Evolutionary conservation across 1,140 invertebrate species (phyloP), one percentile per base, ranked within the genome.

Genomic region (Ericerus pela): DNA sequence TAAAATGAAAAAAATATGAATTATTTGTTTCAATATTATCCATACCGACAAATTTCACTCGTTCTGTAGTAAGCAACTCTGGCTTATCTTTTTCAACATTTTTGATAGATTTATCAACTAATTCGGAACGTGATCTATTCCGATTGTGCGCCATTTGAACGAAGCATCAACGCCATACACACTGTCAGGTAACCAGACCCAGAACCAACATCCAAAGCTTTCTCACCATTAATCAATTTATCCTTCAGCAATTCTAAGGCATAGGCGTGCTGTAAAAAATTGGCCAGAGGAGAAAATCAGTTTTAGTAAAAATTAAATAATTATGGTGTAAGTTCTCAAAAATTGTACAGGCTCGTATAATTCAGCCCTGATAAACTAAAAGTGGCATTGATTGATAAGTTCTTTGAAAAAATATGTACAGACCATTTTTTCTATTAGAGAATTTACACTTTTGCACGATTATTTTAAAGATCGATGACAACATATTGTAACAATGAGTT

Each of bases 121-220:
- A 73, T 67, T 92, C 81, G 28, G 75, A 63, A 96, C 92, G 70
- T 96, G 93, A 68, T 97, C 94, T 60, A 97, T 88, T n/a, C 94
- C 93, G 60, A 96, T 74, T 11, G 78, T 65, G 75, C 68, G 31
- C 92, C 92, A 58, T 72, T 77, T 51, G 79, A 70, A 33, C 85
- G 85, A 54, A 92, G 75, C 85, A 95, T 87, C 1, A 82, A 68
- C 26, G 84, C 84, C 83, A 96, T 93, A 65, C 92, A 96, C 18
- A 87, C 85, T 38, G 92, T 96, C n/a, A 97, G 76, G 69, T 96
- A 96, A 6, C 93, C 93, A 66, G 86, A 93, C 22, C 94, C 94
- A 60, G 88, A 95, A 16, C 93, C 94, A 58, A 97, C 88, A 76
- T 98, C 95, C 43, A 97, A 72, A 18, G 87, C 90, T 67, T 73